These are phyloP conservation scores for Alcis repandata DNA, from an alignment of 2,888 invertebrate species.

Conservation along the genomic window DNA sequence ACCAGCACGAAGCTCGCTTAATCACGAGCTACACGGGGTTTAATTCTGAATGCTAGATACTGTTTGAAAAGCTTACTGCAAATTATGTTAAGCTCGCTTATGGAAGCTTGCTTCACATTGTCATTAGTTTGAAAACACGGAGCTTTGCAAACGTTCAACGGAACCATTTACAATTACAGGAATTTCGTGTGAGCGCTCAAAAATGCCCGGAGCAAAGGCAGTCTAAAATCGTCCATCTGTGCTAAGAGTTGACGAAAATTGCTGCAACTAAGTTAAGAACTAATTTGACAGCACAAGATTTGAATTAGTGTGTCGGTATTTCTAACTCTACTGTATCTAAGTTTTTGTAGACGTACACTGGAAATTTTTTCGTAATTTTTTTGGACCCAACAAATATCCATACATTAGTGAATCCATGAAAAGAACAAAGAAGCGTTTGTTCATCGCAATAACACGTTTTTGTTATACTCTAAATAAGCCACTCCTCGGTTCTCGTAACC, in stretches of 20 bases:
- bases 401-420: neutral
- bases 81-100: conserved; percentile 2
- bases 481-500: conserved; percentile 28
- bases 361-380: too few species aligned
- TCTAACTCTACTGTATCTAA: too few species aligned
- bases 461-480: conserved; percentile 40
- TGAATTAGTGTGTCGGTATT: too few species aligned
- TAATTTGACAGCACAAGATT: too few species aligned
- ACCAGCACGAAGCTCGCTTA: conserved; percentile 21
- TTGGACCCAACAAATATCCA: too few species aligned
- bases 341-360: too few species aligned
- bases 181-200: neutral
- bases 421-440: conserved; percentile 27
- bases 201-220: too few species aligned
- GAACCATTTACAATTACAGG: neutral
- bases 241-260: too few species aligned
- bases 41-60: conserved; percentile 3
- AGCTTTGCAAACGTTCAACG: conserved; percentile 11
- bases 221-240: too few species aligned
- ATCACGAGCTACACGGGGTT: conserved; percentile 22
- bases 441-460: conserved; percentile 39
- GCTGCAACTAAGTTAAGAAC: too few species aligned
- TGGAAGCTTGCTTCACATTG: neutral
- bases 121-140: conserved; percentile 2
- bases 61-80: neutral